Evolutionary conservation across 2,888 invertebrate species (phyloP), one percentile per base, ranked within the genome.

Genomic region (Hetaerina titia): DNA sequence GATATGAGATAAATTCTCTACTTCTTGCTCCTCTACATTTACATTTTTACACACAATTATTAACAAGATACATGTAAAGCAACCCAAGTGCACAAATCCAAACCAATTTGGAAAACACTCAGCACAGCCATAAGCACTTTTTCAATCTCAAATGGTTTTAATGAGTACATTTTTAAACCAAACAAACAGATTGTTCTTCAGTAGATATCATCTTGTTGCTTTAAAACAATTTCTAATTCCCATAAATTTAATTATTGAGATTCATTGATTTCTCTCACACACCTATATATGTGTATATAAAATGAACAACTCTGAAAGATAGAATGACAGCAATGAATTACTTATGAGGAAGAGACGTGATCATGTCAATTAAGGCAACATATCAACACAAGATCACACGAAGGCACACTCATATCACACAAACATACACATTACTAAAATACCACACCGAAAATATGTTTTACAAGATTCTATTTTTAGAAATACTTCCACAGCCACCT

Each of bases 321-420:
- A 92, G 69, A 74, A 92, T 22, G 74, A 64, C 56, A 92, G 92
- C 92, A 92, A 92, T 63, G 69, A 92, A 69, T 92, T 69, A 92
- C 56, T 69, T 92, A 69, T 69, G 69, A 92, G 92, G 92, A 92
- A 92, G 89, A 92, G 69, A 92, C 92, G 69, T 92, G 92, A 92
- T 69, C 92, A 64, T 69, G 92, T 69, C 74, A 56, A n/a, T 92
- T 92, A 92, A 92, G 92, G 92, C 92, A 92, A 92, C 92, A 92
- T 92, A 92, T 89, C 57, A 89, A 89, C 89, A 58, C 89, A 58
- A 58, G 58, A 89, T 89, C 92, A 92, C 92, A 92, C 92, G 89
- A 92, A 92, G 92, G 92, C 92, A 92, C 92, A 92, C 92, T 92
- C 92, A 92, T 92, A 92, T 92, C 92, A 92, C 92, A 92, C 92